A percentile compares a stretch with the other conserved stretches of the same genome.
phyloP scores from a whole-genome alignment of 2,113 vertebrate genomes.

The Dromaius novaehollandiae region DNA sequence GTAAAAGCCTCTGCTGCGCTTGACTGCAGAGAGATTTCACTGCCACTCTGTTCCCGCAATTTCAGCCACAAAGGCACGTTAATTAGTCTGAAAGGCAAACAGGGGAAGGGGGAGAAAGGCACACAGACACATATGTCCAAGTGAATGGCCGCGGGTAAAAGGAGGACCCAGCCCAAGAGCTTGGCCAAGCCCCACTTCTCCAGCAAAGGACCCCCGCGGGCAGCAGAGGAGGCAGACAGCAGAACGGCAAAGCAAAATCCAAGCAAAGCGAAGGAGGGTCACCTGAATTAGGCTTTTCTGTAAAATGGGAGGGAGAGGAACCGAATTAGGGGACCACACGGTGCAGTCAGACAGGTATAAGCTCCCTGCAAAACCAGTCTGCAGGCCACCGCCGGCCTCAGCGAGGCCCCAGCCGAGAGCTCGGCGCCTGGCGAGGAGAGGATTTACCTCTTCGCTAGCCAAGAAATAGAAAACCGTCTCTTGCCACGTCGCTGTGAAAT shows the following conservation, averaged over 20 bases:
- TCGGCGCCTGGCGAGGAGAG: background rate
- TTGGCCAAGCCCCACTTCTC: background rate
- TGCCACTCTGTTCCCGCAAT: background rate
- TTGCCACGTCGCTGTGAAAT: background rate
- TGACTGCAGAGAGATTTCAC: background rate
- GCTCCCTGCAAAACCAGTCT: background rate
- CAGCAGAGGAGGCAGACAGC: background rate
- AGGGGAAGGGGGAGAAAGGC: background rate
- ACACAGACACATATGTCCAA: background rate
- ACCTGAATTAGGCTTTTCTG: fast-evolving
- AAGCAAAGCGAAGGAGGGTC: too few relatives aligned
- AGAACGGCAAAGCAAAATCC: background rate
- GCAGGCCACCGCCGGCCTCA: too few relatives aligned
- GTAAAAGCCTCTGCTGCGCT: background rate
- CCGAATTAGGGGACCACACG: fast-evolving
- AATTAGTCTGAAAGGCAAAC: slow-evolving; percentile 38
- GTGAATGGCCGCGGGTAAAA: background rate
- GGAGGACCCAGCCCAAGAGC: background rate
- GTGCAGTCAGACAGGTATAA: background rate
- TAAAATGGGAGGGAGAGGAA: background rate
- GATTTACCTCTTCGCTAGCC: background rate
- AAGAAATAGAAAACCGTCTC: background rate
- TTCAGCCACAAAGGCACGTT: background rate
- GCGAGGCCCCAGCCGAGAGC: background rate
- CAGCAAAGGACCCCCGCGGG: slow-evolving; percentile 22